A percentile compares a stretch with the other conserved stretches of the same genome.
Conservation (phyloP, 2,113 vertebrate species). For the Apteryx owenii region DNA sequence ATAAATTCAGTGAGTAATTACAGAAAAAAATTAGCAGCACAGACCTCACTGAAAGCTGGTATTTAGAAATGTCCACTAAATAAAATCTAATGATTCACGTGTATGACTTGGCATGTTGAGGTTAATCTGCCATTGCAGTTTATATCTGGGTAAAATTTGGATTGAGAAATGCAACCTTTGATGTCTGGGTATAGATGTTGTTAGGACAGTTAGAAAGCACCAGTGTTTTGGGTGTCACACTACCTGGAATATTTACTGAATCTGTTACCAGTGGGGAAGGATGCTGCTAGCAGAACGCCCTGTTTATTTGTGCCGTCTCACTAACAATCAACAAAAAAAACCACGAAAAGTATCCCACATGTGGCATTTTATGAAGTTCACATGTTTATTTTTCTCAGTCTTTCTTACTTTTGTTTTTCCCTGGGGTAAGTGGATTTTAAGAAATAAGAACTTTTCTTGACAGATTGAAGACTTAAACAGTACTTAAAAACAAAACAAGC, state of each 20-base stretch:
- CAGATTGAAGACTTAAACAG: not conserved
- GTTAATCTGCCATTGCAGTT: constrained; percentile 39
- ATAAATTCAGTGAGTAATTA: constrained; percentile 24
- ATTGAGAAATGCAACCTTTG: not conserved
- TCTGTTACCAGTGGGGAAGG: not conserved
- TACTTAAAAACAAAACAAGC: not conserved
- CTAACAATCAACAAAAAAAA: not conserved
- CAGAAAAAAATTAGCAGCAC: not conserved
- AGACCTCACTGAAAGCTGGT: not conserved
- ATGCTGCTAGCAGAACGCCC: not conserved
- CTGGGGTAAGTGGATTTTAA: not conserved
- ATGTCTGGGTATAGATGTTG: not conserved
- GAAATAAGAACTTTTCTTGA: not conserved
- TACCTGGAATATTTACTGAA: not conserved
- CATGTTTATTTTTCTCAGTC: not conserved
- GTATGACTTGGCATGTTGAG: constrained; percentile 12
- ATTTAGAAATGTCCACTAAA: constrained; percentile 8
- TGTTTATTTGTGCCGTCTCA: not conserved
- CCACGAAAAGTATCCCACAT: not conserved
- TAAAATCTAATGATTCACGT: not conserved
- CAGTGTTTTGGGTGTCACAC: not conserved
- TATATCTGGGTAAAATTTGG: constrained; percentile 15
- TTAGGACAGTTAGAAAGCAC: constrained; percentile 2
- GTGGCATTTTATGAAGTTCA: not conserved
- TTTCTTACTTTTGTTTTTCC: not conserved